These are phyloP conservation scores for Pasiphila rectangulata DNA, from an alignment of 2,888 invertebrate genomes.

Conservation along the genomic window DNA sequence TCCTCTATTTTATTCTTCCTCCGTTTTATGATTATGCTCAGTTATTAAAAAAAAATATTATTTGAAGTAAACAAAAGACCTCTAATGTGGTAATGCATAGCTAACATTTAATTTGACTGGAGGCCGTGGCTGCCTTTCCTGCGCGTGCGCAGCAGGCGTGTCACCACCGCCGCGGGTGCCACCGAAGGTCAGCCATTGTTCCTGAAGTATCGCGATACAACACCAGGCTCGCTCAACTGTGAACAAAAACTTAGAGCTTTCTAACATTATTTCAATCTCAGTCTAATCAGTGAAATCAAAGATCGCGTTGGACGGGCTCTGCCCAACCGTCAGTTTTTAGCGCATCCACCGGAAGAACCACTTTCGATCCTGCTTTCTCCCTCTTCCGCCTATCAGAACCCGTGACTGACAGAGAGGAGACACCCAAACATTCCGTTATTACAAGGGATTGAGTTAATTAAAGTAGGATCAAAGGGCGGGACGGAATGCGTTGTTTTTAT, in stretches of 20 bases:
- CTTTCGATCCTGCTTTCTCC: conserved; percentile 22
- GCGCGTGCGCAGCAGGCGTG: conserved; percentile 19
- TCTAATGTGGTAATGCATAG: not conserved
- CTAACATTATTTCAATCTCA: conserved; percentile 1
- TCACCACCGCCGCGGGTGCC: conserved; percentile 8
- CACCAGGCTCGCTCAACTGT: conserved; percentile 7
- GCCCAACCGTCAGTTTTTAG: conserved; percentile 20
- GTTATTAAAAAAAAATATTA: too few relatives aligned
- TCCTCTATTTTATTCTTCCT: too few relatives aligned
- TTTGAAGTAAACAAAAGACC: not conserved
- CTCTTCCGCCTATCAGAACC: conserved; percentile 14
- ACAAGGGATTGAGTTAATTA: conserved; percentile 30
- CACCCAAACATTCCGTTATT: conserved; percentile 15
- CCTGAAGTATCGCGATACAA: conserved; percentile 10
- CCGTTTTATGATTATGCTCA: too few relatives aligned
- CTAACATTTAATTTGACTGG: conserved; percentile 3
- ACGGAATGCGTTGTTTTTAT: conserved; percentile 30
- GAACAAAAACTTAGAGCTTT: conserved; percentile 3
- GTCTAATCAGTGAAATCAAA: conserved; percentile 6
- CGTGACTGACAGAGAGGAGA: conserved; percentile 21
- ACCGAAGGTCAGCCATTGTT: conserved; percentile 22
- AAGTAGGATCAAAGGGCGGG: conserved; percentile 27
- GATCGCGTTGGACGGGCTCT: conserved; percentile 13
- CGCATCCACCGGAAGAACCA: conserved; percentile 24
- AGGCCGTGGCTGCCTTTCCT: not conserved